A percentile compares a stretch with the other conserved stretches of the same genome.
These are phyloP conservation scores for Drosophila lacicola DNA, from an alignment of 2,888 invertebrate species.

Conservation along the genomic window DNA sequence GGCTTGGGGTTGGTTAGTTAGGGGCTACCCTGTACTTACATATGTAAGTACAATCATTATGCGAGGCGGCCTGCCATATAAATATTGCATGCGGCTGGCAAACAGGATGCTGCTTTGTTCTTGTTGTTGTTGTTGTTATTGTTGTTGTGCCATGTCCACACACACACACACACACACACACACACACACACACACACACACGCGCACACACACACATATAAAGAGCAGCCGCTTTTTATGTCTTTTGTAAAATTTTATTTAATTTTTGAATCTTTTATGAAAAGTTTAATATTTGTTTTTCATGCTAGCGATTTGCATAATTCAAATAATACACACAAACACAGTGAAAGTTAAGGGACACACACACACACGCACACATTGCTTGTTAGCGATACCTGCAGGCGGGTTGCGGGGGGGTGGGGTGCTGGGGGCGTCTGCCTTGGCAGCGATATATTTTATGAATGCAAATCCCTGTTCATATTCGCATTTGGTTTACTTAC, in stretches of 20 bases:
- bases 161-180: constrained; percentile 3
- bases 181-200: not conserved
- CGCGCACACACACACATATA: not conserved
- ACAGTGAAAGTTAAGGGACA: constrained; percentile 13
- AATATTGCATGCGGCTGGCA: constrained; percentile 54
- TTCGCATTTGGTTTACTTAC: constrained; percentile 76
- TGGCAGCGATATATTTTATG: constrained; percentile 76
- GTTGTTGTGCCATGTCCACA: constrained; percentile 10
- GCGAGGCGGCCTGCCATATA: constrained; percentile 53
- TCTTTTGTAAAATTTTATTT: constrained; percentile 81
- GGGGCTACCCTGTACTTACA: constrained; percentile 60
- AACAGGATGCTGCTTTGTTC: constrained; percentile 27
- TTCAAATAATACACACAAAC: constrained; percentile 61
- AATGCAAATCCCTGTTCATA: constrained; percentile 82
- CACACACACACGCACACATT: constrained; percentile 36
- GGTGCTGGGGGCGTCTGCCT: constrained; percentile 34
- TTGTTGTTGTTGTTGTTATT: not conserved
- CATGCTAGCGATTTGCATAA: constrained; percentile 81
- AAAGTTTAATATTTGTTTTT: constrained; percentile 82
- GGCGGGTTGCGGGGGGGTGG: not conserved
- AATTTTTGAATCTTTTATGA: constrained; percentile 81
- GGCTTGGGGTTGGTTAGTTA: constrained; percentile 51
- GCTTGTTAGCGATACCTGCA: constrained; percentile 58
- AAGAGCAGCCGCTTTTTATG: constrained; percentile 73
- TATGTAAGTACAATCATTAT: constrained; percentile 77